These are phyloP conservation scores for Chrysocyon brachyurus DNA, from an alignment of 2,797 vertebrate species.

Conservation along the genomic window DNA sequence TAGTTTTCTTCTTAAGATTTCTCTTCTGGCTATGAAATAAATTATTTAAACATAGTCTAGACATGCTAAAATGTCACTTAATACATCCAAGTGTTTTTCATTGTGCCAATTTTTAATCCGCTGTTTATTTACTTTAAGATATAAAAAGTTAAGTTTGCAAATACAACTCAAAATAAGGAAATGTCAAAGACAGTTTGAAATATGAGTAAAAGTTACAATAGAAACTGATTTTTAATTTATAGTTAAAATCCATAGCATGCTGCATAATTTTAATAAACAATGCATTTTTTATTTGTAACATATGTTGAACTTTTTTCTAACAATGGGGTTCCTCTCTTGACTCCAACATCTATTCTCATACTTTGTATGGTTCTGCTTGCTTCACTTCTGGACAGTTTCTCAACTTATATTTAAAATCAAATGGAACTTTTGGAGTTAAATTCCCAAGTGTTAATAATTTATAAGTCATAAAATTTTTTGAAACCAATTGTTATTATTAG, in stretches of 20 bases:
- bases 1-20: conserved; percentile 58
- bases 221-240: conserved; percentile 43
- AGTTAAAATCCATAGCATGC: conserved; percentile 17
- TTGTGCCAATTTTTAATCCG: conserved; percentile 46
- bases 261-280: conserved; percentile 47
- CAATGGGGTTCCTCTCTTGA: not conserved
- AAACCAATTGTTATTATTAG: not conserved
- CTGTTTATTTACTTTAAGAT: conserved; percentile 4
- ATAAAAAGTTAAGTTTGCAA: not conserved
- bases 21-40: conserved; percentile 58
- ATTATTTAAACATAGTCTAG: conserved; percentile 67
- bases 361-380: not conserved
- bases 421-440: conserved; percentile 3
- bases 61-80: conserved; percentile 60
- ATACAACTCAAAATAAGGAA: conserved; percentile 41
- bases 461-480: conserved; percentile 4
- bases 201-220: conserved; percentile 35
- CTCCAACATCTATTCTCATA: conserved; percentile 41
- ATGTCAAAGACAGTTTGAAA: conserved; percentile 9
- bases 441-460: conserved; percentile 14
- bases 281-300: not conserved
- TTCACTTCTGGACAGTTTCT: conserved; percentile 45
- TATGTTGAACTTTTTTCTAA: conserved; percentile 40
- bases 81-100: conserved; percentile 50
- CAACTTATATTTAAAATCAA: conserved; percentile 50